Base-by-base conservation (phyloP, 2,113 vertebrate genomes). In the Datnioides undecimradiatus region DNA sequence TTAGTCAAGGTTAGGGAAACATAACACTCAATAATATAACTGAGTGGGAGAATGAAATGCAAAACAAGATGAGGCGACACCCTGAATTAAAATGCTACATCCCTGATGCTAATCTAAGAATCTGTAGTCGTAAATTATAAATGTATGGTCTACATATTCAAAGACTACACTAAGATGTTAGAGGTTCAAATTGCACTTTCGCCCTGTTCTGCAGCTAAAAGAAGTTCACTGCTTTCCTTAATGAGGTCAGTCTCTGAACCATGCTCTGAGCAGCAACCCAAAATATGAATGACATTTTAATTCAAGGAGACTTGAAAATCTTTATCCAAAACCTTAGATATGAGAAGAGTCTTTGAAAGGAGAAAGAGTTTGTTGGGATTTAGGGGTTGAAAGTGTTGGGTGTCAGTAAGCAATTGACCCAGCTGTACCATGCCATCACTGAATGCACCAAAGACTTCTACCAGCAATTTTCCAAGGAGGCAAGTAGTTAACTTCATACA, bases 61-160 rank as follows among this genome's bases (percentile, higher is more conserved):
- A 17, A 77, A 72, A 67, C 27, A 80, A 31, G 19, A 45, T 58
- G 8, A 69, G 59, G 21, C 25, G 34, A 63, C n/a, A 25, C 58
- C 43, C 34, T 64, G 21, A 80, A 60, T 34, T 34, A 38, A 64
- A 34, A 38, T 58, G 59, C 46, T 51, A 51, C 0, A 0, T 48
- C 59, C 59, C 70, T 68, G 49, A 75, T 79, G 73, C 49, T 51
- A 48, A 82, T 75, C 74, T 57, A 67, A 67, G 58, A 62, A 55
- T 76, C 33, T 49, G n/a, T 52, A 64, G 48, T 34, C 27, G 48
- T 67, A 52, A 57, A 21, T 65, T 79, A 73, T 69, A 84, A 79
- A 31, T 79, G 59, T 36, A 46, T 29, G 25, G 55, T 68, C 49
- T 34, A 38, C 27, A 67, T 43, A 58, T 41, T 72, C 19, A 75